Percentiles rank a stretch among this genome's conserved stretches.
Evolutionary conservation across 2,797 vertebrate species (phyloP).

Genomic region (Rhinogobio ventralis): DNA sequence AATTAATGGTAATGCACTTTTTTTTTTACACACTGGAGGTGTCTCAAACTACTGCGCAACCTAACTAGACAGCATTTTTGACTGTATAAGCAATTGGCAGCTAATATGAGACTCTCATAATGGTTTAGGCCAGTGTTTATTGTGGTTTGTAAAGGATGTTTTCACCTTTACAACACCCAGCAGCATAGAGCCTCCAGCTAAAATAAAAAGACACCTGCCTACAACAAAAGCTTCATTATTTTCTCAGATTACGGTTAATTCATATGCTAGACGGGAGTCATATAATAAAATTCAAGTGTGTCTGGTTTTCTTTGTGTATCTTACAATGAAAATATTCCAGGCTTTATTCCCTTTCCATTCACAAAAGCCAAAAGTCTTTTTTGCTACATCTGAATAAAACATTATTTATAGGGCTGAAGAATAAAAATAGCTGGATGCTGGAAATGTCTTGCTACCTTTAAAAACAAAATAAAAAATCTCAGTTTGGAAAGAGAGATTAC

Average conservation of each 20-base stretch:
- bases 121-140: background rate
- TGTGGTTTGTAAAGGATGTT: conserved; percentile 15
- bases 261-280: background rate
- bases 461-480: background rate
- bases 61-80: conserved; percentile 10
- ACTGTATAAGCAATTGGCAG: background rate
- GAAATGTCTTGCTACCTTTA: background rate
- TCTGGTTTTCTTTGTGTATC: background rate
- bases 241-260: background rate
- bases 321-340: background rate
- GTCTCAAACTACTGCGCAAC: background rate
- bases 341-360: background rate
- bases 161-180: background rate
- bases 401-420: background rate
- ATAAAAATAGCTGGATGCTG: background rate
- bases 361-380: background rate
- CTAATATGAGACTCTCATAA: background rate
- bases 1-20: background rate
- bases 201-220: conserved; percentile 14
- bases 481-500: background rate
- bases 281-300: background rate
- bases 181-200: background rate
- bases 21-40: background rate
- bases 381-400: background rate
- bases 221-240: conserved; percentile 4